Percentiles rank a stretch among this genome's conserved stretches.
Evolutionary conservation across 2,888 invertebrate species (phyloP).

Genomic region (Charanyca ferruginea): DNA sequence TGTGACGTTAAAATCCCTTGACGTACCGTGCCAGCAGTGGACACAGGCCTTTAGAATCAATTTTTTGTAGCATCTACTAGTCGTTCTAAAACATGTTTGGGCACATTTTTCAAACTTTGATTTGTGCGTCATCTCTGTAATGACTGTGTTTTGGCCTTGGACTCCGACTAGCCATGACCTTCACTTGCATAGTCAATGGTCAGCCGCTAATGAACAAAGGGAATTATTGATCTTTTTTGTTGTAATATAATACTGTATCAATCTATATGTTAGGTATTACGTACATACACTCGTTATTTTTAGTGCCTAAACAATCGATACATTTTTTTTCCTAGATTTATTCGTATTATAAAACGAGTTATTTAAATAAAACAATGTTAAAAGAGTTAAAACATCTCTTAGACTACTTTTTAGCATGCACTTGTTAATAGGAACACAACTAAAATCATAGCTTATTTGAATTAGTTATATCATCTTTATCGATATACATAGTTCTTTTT

Average conservation of each 20-base stretch:
- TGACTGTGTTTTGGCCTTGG: constrained; percentile 36
- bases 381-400: background rate
- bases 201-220: constrained; percentile 14
- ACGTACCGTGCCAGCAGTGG: too few species aligned
- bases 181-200: constrained; percentile 4
- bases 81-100: constrained; percentile 15
- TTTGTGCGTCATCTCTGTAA: constrained; percentile 42
- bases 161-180: constrained; percentile 26
- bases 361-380: background rate
- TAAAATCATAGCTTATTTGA: background rate
- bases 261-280: background rate
- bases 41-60: background rate
- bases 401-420: background rate
- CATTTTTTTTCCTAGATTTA: background rate
- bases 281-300: background rate
- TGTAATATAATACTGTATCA: background rate
- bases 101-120: constrained; percentile 18
- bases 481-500: too few species aligned
- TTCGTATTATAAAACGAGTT: background rate
- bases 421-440: background rate
- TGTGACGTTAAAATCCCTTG: too few species aligned
- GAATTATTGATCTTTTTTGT: constrained; percentile 11
- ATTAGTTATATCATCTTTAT: too few species aligned
- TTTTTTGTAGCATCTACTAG: background rate
- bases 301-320: background rate